Evolutionary conservation across 2,888 invertebrate genomes (phyloP), one percentile per base, ranked within the genome.

Genomic region (Caenorhabditis imperialis): DNA sequence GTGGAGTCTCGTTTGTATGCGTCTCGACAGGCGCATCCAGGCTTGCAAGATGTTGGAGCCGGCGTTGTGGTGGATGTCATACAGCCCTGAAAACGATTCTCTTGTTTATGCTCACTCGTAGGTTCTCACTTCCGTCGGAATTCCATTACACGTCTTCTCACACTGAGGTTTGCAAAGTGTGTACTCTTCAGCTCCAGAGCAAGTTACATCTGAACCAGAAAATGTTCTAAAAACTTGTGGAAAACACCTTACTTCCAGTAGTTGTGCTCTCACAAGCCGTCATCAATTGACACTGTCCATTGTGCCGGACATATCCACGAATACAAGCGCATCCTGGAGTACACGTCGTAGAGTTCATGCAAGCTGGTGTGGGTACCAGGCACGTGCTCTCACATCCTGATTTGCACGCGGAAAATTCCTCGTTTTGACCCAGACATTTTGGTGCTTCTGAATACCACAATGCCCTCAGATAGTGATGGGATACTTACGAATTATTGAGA

Each of bases 251-350:
- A 60, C 53, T 25, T 44, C 40, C 51, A 20, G 51, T 51, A 0
- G 62, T 57, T 1, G 14, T 35, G 2, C 16, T 23, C 14, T 30
- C 44, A 45, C 71, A 71, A 18, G 42, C 18, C 10, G n/a, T 22
- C 62, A 62, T 62, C 30, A 45, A 22, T 22, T 62, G 44, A 51
- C 71, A 71, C 2, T 44, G 25, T 12, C 62, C 62, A 51, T 62
- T 44, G 12, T 62, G 12, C 18, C 61, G 22, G 1, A 51, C 71
- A 45, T 71, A 71, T 30, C 71, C 71, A 0, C 51, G 23, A 20
- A 71, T 62, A 38, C 71, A 71, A 16, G 55, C 42, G n/a, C 71
- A 71, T 22, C 71, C 71, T 3, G 61, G 50, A 3, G 54, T 55
- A 14, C 71, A 71, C 1, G 42, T 45, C 5, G 54, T 62, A 1